phyloP scores from a whole-genome alignment of 2,888 invertebrate species.

The Drosophila kambysellisi region DNA sequence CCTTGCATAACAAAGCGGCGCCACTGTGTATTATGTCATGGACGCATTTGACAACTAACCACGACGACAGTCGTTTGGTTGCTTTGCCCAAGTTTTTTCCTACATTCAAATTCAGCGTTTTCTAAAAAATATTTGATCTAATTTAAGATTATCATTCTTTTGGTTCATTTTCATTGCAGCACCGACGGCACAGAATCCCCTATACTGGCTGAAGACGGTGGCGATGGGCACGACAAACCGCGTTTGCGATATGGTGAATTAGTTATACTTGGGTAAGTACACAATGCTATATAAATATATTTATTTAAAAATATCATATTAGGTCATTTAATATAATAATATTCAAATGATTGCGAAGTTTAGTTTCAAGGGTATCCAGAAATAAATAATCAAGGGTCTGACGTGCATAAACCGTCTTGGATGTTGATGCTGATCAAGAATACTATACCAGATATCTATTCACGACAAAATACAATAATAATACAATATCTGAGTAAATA shows the following conservation, averaged over 20 bases:
- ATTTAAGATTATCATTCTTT: slow-evolving; percentile 2
- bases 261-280: slow-evolving; percentile 94
- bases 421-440: too few species aligned
- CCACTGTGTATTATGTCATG: slow-evolving; percentile 39
- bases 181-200: slow-evolving; percentile 90
- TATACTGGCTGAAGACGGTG: slow-evolving; percentile 90
- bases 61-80: slow-evolving; percentile 1
- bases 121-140: slow-evolving; percentile 12
- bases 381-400: background rate
- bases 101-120: background rate
- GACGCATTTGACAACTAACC: slow-evolving; percentile 6
- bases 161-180: slow-evolving; percentile 83
- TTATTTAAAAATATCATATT: background rate
- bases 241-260: slow-evolving; percentile 96
- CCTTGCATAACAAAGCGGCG: slow-evolving; percentile 44
- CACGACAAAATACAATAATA: background rate
- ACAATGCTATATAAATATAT: background rate
- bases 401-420: too few species aligned
- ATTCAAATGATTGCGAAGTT: background rate
- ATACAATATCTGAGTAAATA: background rate
- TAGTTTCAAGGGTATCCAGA: background rate
- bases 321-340: background rate
- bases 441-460: background rate
- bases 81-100: background rate
- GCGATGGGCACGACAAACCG: slow-evolving; percentile 92